Evolutionary conservation across 2,797 vertebrate genomes (phyloP).

Genomic region (Catamblyrhynchus diadema): DNA sequence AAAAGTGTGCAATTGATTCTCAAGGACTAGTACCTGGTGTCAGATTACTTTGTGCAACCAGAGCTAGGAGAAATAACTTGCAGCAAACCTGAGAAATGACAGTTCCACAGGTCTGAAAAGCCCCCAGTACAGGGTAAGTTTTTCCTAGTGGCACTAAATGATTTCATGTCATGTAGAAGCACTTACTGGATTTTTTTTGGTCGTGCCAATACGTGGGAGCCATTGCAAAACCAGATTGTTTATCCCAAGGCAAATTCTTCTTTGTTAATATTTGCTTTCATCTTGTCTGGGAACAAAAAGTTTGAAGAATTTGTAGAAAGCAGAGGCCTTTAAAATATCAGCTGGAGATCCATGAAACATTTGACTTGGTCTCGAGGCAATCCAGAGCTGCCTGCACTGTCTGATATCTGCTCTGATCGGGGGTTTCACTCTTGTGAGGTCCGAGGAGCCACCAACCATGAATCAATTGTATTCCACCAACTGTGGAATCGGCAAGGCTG

Average conservation of each 20-base stretch:
- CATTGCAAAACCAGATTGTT: background rate
- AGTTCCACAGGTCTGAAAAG: background rate
- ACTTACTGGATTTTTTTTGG: background rate
- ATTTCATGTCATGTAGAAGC: background rate
- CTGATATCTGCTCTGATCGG: background rate
- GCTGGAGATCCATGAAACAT: background rate
- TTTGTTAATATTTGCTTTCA: background rate
- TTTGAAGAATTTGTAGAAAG: background rate
- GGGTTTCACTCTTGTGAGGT: background rate
- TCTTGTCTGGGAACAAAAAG: background rate
- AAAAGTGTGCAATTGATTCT: background rate
- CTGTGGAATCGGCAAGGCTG: background rate
- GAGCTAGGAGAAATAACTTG: background rate
- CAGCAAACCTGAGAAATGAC: background rate
- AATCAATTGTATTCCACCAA: too few relatives aligned
- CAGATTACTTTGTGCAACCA: background rate
- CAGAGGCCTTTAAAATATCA: background rate
- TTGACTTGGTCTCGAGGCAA: background rate
- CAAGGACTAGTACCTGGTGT: background rate
- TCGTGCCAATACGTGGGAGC: background rate
- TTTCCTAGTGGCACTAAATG: background rate
- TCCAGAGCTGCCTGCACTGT: background rate
- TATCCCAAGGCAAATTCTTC: background rate
- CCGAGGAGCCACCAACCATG: fast-evolving
- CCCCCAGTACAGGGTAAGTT: background rate